Conservation (phyloP, 2,888 invertebrate genomes). For the Drosophila nigricruria region DNA sequence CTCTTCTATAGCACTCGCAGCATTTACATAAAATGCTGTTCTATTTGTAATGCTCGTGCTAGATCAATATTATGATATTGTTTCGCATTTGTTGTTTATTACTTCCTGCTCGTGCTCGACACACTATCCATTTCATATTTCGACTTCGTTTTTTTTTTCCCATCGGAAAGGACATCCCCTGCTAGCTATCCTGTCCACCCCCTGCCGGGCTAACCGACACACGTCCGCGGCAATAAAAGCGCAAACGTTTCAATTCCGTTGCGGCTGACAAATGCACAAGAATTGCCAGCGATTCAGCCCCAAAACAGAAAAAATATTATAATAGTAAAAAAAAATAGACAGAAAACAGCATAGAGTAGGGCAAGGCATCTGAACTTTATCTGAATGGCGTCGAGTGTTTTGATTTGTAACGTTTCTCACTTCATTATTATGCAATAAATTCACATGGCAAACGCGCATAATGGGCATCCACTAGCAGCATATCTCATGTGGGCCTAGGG, state of each 20-base stretch:
- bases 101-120: constrained; percentile 57
- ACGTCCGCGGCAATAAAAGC: constrained; percentile 75
- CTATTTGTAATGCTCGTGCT: not conserved
- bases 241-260: constrained; percentile 81
- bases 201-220: constrained; percentile 50
- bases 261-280: constrained; percentile 84
- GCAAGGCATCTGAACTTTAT: constrained; percentile 54
- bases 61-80: constrained; percentile 63
- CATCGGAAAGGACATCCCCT: constrained; percentile 48
- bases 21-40: constrained; percentile 2
- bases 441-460: constrained; percentile 60
- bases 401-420: constrained; percentile 85
- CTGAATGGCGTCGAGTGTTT: constrained; percentile 84
- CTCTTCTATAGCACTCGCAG: not conserved
- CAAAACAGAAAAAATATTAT: constrained; percentile 66
- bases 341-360: constrained; percentile 20
- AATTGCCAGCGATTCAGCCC: constrained; percentile 66
- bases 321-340: constrained; percentile 74
- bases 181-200: constrained; percentile 22
- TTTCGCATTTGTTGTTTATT: constrained; percentile 70
- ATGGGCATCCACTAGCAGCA: constrained; percentile 50
- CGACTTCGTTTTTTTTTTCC: constrained; percentile 42
- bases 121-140: constrained; percentile 62
- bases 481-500: constrained; percentile 40
- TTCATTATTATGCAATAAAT: constrained; percentile 85